These are phyloP conservation scores for Dissostichus mawsoni DNA, from an alignment of 2,113 vertebrate species.

Conservation along the genomic window DNA sequence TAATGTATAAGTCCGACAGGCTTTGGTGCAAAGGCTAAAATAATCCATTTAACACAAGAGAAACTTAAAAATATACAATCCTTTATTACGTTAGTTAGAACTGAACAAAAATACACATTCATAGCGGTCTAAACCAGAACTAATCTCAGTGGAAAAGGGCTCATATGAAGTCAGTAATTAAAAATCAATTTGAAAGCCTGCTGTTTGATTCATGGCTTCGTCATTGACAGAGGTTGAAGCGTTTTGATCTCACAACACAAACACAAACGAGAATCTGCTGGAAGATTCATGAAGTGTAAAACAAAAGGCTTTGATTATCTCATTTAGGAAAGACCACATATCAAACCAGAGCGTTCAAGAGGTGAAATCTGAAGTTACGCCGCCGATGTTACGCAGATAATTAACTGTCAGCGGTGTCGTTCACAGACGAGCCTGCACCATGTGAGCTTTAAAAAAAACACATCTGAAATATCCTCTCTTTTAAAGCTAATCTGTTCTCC, in stretches of 20 bases:
- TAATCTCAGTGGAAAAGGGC: background rate
- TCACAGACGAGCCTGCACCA: background rate
- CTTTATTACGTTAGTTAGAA: no score
- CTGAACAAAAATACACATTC: no score
- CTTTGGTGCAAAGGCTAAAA: no score
- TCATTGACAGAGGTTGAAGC: background rate
- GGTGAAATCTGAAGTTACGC: conserved; percentile 7
- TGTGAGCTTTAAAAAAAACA: background rate
- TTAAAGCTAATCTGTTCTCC: conserved; percentile 56
- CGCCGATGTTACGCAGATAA: background rate
- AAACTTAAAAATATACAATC: no score
- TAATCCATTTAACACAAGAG: no score
- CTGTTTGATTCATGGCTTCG: conserved; percentile 9
- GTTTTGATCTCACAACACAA: conserved; percentile 57
- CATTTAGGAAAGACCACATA: background rate
- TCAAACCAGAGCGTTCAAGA: conserved; percentile 9
- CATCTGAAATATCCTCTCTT: conserved; percentile 31
- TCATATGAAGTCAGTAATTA: conserved; percentile 25
- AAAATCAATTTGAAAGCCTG: conserved; percentile 35
- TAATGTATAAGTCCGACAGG: no score
- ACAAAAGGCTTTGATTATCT: conserved; percentile 45
- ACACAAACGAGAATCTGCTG: conserved; percentile 9
- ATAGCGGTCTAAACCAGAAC: no score
- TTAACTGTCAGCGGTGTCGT: background rate
- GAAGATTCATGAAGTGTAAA: conserved; percentile 48